Evolutionary conservation across 2,888 invertebrate genomes (phyloP).

Genomic region (Sepioteuthis lessoniana): DNA sequence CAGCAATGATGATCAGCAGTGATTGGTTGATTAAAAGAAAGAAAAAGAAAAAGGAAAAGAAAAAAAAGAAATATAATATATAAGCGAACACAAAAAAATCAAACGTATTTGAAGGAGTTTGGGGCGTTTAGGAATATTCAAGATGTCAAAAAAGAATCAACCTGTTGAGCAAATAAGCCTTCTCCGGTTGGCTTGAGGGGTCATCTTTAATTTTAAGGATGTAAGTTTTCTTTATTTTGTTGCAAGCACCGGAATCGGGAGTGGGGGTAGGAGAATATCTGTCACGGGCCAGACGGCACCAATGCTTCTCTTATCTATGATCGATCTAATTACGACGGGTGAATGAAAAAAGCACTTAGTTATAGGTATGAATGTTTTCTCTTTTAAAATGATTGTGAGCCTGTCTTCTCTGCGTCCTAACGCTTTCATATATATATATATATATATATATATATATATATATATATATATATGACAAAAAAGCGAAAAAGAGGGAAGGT

Average conservation of each 20-base stretch:
- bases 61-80: background rate
- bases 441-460: too few relatives aligned
- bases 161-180: conserved; percentile 2
- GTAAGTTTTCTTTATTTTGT: background rate
- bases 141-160: background rate
- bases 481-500: background rate
- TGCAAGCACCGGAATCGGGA: background rate
- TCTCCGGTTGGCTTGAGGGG: background rate
- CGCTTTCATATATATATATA: too few relatives aligned
- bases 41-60: background rate
- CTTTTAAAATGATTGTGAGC: background rate
- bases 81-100: background rate
- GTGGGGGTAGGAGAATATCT: background rate
- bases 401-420: background rate
- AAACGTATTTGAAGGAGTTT: background rate
- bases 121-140: background rate
- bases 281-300: conserved; percentile 19
- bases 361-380: background rate
- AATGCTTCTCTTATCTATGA: background rate
- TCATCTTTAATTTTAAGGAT: background rate
- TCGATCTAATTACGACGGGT: background rate
- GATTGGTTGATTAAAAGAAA: background rate
- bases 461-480: too few relatives aligned
- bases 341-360: conserved; percentile 20
- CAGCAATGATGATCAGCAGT: background rate